Evolutionary conservation across 2,888 invertebrate species (phyloP), one percentile per base, ranked within the genome.

Genomic region (Chrysomela aeneicollis): DNA sequence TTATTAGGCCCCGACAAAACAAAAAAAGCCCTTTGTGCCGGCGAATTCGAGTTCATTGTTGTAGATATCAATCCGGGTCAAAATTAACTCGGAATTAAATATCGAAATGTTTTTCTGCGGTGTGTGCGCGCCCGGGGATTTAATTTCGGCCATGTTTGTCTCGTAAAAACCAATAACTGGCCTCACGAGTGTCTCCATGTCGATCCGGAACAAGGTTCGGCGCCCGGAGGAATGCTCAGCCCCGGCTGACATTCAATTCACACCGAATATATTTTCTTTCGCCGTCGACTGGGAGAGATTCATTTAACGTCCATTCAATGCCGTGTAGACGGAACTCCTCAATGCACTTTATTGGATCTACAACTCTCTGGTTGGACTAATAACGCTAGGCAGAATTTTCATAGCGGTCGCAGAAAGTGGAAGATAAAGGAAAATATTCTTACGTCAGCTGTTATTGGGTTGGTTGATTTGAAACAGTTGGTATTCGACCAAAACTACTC

Each of bases 121-220:
- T 77, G 79, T 78, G 79, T 79, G 78, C 77, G 73, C 78, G 81
- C 81, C 79, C 72, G 74, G 76, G 82, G 81, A 81, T 81, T 82
- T 81, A 82, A 82, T 82, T 82, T 82, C 78, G 81, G 74, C 79
- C 81, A 81, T 82, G 82, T 82, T 82, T 82, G 79, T 79, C 81
- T 79, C 81, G 82, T 82, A 82, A 82, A 82, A 82, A 82, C 81
- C 82, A 82, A 82, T 82, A 82, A 81, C 81, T 77, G 75, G 76
- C 69, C 70, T 71, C 72, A 58, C 63, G 71, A 66, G 69, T 68
- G 68, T 68, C 66, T 72, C 63, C 65, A 72, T 64, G 69, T 67
- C 69, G 60, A 65, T 67, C 64, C 69, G 61, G 67, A 67, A 64
- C 58, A 59, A 63, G 66, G 59, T 53, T 64, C 57, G 49, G 35